Base-by-base conservation (phyloP, 2,113 vertebrate genomes). In the Pomatostomus ruficeps region DNA sequence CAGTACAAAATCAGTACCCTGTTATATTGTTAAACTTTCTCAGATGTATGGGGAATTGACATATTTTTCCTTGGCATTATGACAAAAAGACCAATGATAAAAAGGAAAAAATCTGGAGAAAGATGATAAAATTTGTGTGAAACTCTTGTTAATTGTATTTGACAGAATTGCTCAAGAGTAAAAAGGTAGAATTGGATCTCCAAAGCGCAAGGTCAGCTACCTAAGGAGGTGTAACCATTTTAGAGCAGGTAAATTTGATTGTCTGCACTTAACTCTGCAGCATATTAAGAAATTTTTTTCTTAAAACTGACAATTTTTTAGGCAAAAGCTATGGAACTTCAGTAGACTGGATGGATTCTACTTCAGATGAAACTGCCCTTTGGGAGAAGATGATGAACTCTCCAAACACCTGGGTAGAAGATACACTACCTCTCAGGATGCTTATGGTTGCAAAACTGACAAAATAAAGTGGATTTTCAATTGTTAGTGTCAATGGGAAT, bases 331-430 rank as follows among this genome's bases (percentile, higher is more conserved):
- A 99, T 22, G 99, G 98, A 28, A 97, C 97, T 54, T 94, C 96
- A 8, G 99, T 99, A 59, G 97, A 97, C 35, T 99, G 99, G 99
- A 99, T 99, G 99, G 99, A 99, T 95, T 99, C 99, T 10, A 98
- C 98, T 5, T 74, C 96, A 70, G 98, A 97, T 10, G 99, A 99
- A 97, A 96, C 95, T 23, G 94, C 91, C 62, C 95, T 99, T 62
- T 99, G 99, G 99, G 97, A 98, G 67, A 98, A 96, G 96, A 99
- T 99, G 99, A 98, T 99, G 33, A 97, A 97, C 16, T 98, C 97
- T 1, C 98, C 98, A 0, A 98, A 98, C 87, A 98, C 98, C 31
- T 99, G 99, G 99, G 92, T 99, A 73, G 99, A 99, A 97, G 98
- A 98, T 26, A 97, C 97, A 3, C 88, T 99, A 63, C 99, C 99